Percentiles rank a stretch among this genome's conserved stretches.
These are phyloP conservation scores for Eupithecia subumbrata DNA, from an alignment of 2,888 invertebrate genomes.

Conservation along the genomic window DNA sequence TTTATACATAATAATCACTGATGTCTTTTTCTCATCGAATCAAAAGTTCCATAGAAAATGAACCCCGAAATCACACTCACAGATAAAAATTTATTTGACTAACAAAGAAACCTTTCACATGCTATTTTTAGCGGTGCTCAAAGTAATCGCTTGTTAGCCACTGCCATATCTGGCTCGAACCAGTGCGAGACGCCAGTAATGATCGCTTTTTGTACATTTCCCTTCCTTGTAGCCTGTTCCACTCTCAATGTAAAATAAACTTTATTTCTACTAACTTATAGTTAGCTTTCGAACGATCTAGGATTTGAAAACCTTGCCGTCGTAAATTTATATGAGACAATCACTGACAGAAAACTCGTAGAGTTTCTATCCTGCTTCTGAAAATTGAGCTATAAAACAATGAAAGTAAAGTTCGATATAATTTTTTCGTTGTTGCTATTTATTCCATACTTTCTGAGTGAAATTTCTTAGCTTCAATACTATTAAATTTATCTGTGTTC, in stretches of 20 bases:
- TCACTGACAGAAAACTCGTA: background rate
- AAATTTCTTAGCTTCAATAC: slow-evolving; percentile 1
- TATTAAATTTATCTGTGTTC: slow-evolving; percentile 21
- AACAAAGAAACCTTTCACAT: slow-evolving; percentile 3
- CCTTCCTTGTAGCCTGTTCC: slow-evolving; percentile 22
- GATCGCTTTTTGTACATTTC: slow-evolving; percentile 44
- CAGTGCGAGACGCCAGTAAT: slow-evolving; percentile 42
- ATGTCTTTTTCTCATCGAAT: background rate
- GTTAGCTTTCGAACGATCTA: background rate
- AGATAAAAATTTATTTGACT: background rate
- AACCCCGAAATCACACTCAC: background rate
- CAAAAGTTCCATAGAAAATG: background rate
- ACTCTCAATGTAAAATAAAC: slow-evolving; percentile 4
- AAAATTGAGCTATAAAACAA: background rate
- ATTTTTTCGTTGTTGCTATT: background rate
- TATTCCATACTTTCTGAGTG: background rate
- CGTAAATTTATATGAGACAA: background rate
- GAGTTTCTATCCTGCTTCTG: background rate
- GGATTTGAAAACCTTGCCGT: background rate
- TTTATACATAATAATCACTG: background rate
- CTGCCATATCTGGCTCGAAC: slow-evolving; percentile 33
- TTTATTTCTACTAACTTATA: background rate
- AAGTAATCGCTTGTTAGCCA: slow-evolving; percentile 34
- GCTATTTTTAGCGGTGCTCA: background rate
- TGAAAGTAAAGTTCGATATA: background rate